phyloP scores from a whole-genome alignment of 1,140 invertebrate genomes.

The Mercenaria mercenaria region DNA sequence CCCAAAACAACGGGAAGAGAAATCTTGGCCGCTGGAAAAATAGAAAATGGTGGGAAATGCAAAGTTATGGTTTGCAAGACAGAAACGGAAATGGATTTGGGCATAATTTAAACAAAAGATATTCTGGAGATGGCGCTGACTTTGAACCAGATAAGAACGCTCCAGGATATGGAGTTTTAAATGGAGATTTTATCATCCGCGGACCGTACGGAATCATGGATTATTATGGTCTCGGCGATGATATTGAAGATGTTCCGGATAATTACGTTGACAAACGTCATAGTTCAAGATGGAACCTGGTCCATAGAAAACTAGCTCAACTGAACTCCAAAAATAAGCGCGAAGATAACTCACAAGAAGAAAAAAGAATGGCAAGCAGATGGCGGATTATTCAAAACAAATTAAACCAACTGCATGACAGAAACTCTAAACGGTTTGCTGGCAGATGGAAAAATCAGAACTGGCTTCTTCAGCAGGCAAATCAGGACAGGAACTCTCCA shows the following conservation, averaged over 20 bases:
- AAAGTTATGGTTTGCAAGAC: neutral
- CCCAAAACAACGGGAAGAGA: neutral
- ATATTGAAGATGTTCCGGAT: neutral
- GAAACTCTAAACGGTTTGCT: neutral
- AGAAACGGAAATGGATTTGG: neutral
- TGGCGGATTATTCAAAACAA: constrained; percentile 40
- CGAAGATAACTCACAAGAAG: neutral
- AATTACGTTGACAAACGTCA: constrained; percentile 27
- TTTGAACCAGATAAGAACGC: neutral
- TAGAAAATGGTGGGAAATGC: neutral
- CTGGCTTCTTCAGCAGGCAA: neutral
- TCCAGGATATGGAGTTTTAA: neutral
- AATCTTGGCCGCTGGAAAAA: constrained; percentile 22
- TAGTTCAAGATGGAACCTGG: constrained; percentile 24
- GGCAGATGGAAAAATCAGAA: constrained; percentile 13
- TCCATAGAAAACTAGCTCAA: constrained; percentile 7
- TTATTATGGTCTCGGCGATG: neutral
- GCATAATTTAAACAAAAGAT: neutral
- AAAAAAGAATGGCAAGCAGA: neutral
- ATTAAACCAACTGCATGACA: neutral
- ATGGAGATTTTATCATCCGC: neutral
- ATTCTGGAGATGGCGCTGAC: neutral
- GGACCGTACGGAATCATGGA: neutral
- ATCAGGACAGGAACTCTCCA: neutral
- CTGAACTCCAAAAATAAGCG: neutral